Evolutionary conservation across 1,140 invertebrate species (phyloP), one percentile per base, ranked within the genome.

Genomic region (Oreohelix idahoensis): DNA sequence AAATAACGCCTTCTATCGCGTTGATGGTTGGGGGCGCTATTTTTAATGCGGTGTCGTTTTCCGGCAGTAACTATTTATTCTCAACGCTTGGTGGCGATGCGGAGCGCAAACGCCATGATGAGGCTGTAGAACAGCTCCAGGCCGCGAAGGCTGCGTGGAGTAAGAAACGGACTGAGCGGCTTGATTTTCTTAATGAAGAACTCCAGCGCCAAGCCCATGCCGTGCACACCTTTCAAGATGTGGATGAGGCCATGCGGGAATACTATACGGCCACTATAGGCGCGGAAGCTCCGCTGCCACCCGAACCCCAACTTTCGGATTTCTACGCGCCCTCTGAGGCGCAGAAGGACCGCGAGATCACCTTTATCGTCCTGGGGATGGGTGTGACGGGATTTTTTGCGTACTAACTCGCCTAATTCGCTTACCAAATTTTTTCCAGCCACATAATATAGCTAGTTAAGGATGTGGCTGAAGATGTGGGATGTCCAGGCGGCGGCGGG

Each of bases 81-180:
- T 8, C 5, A 63, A 32, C 5, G 42, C 42, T 45, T 45, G 42
- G 42, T 8, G 5, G 15, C 15, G 42, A 45, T 42, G 77, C 0
- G 1, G 84, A 84, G 36, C 39, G 35, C 17, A 73, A 77, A 70
- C n/a, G 84, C 32, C 79, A 81, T 42, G 79, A 81, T n/a, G 53
- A 77, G 69, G 79, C 77, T 42, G 39, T 81, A 5, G 84, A 81
- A 77, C 79, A 84, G 66, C 69, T 84, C n/a, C 53, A 81, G 77
- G 79, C 84, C n/a, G 79, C 58, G 10, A 79, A 84, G 74, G 83
- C 49, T 66, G 63, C 49, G 11, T 75, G 73, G 73, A 1, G 35
- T n/a, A 38, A 26, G 23, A 38, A 49, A 45, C 35, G 81, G 17
- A 77, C 51, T 0, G 83, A 84, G 36, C 74, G 77, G 13, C 63